Evolutionary conservation across 2,113 vertebrate genomes (phyloP), one percentile per base, ranked within the genome.

Genomic region (Rhabdomys dilectus): DNA sequence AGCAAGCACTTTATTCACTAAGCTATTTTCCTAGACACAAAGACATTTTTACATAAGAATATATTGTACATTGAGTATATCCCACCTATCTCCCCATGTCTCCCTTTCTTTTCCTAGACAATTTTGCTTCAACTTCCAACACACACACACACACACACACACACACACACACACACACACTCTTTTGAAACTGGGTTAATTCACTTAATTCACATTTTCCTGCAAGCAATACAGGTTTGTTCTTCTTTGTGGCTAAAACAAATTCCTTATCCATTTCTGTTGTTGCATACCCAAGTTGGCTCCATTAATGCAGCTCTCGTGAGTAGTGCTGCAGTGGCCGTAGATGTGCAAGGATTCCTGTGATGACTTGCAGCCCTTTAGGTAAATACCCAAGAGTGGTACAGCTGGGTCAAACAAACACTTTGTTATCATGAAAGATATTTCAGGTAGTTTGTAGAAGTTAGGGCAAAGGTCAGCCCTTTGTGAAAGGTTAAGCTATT

Each of bases 401-500:
- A 87, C 36, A 51, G 16, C 31, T 51, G 5, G 45, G 31, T 70
- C 17, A 88, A 88, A 96, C 24, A 88, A 93, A 85, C 51, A 91
- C n/a, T 76, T 17, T 88, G 96, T 94, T 51, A 95, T 72, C 19
- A 87, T 31, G 31, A 36, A 88, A 88, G 39, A 51, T 45, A 76
- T 88, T 70, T 24, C 36, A 91, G 58, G 42, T 68, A 34, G 1
- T 26, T 91, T 90, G 45, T 13, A 45, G 42, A 87, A 95, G 19
- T 89, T 48, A 17, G 51, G 22, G 73, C 60, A 89, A 92, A 89
- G 51, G 34, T 34, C 70, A 94, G 26, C n/a, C n/a, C 13, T 91
- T 56, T 76, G 29, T 22, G n/a, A 19, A 95, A 94, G 72, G 34
- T 75, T 95, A 76, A 92, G 88, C 62, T 92, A 72, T 91, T 93